Conservation (phyloP, 2,113 vertebrate genomes). For the Serinus canaria region DNA sequence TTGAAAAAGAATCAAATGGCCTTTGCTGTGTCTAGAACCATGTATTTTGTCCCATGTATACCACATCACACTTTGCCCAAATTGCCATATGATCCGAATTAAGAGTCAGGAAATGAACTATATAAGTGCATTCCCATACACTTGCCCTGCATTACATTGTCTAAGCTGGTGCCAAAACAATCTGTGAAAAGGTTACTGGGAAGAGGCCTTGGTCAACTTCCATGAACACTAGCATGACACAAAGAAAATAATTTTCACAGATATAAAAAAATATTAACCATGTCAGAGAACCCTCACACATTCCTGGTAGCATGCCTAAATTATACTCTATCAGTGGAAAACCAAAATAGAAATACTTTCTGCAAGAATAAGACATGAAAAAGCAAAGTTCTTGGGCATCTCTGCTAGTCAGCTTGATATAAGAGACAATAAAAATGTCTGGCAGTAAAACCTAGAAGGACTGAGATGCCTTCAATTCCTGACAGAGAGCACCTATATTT, state of each 20-base stretch:
- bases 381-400: not conserved
- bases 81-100: not conserved
- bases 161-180: not conserved
- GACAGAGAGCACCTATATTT: not conserved
- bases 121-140: not conserved
- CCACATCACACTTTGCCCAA: not conserved
- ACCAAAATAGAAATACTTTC: not conserved
- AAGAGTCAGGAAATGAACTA: not conserved
- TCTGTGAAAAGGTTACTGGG: not conserved
- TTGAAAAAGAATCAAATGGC: not conserved
- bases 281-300: not conserved
- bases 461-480: not conserved
- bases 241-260: not conserved
- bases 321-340: not conserved
- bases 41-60: not conserved
- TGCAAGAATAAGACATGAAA: not conserved
- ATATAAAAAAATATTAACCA: not conserved
- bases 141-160: not conserved
- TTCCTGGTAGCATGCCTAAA: not conserved
- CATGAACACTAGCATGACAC: rapidly evolving
- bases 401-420: not conserved
- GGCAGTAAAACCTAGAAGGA: not conserved
- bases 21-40: not conserved
- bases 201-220: not conserved
- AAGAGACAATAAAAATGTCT: not conserved